Evolutionary conservation across 2,888 invertebrate genomes (phyloP).

Genomic region (Pollenia amentaria): DNA sequence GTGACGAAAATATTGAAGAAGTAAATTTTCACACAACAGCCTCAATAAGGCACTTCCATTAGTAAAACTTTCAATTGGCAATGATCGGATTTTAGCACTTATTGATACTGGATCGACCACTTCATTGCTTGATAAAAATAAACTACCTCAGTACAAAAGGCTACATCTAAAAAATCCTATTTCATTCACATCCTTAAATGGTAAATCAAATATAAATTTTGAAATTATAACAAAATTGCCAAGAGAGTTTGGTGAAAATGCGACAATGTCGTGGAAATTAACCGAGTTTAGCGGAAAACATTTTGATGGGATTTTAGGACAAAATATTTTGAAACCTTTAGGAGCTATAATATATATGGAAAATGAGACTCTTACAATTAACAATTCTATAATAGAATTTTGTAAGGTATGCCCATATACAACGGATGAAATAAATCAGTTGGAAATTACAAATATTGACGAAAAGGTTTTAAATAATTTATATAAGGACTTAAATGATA

Average conservation of each 20-base stretch:
- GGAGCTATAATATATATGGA: slow-evolving; percentile 35
- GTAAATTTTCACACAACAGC: slow-evolving; percentile 72
- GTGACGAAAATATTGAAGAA: slow-evolving; percentile 50
- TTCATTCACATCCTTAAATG: slow-evolving; percentile 70
- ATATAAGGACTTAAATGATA: not conserved
- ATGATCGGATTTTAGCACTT: slow-evolving; percentile 67
- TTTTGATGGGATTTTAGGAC: slow-evolving; percentile 46
- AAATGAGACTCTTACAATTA: slow-evolving; percentile 28
- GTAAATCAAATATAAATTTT: slow-evolving; percentile 57
- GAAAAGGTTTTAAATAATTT: not conserved
- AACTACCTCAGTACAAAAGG: slow-evolving; percentile 63
- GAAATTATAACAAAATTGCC: slow-evolving; percentile 72
- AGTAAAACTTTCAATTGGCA: slow-evolving; percentile 70
- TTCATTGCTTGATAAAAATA: slow-evolving; percentile 64
- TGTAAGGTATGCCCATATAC: not conserved
- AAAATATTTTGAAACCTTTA: slow-evolving; percentile 47
- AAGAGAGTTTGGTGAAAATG: slow-evolving; percentile 69
- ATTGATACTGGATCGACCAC: slow-evolving; percentile 74
- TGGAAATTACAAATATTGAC: slow-evolving; percentile 4
- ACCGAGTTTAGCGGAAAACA: slow-evolving; percentile 50
- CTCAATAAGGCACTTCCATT: slow-evolving; percentile 71
- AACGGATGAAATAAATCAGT: not conserved
- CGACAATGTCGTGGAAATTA: slow-evolving; percentile 73
- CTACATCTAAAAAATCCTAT: slow-evolving; percentile 6
- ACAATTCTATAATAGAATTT: not conserved